These are phyloP conservation scores for Contarinia nasturtii DNA, from an alignment of 1,140 invertebrate genomes.

Conservation along the genomic window DNA sequence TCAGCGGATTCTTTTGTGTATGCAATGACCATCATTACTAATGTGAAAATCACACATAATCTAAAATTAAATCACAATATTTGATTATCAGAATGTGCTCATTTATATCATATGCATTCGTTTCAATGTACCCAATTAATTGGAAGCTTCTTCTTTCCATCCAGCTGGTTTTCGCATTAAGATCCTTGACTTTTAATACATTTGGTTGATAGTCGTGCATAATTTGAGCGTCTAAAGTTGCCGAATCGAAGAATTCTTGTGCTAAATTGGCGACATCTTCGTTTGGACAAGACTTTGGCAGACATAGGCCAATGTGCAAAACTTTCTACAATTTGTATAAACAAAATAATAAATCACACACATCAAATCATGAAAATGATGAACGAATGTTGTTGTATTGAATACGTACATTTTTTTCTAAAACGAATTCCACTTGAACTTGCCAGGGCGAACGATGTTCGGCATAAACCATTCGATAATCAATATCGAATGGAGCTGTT, in stretches of 20 bases:
- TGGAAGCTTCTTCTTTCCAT: conserved; percentile 14
- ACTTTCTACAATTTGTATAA: conserved; percentile 7
- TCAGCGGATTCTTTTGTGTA: background rate
- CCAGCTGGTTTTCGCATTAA: conserved; percentile 13
- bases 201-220: conserved; percentile 18
- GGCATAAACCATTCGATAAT: conserved; percentile 19
- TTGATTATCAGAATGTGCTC: background rate
- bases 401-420: conserved; percentile 7
- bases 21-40: conserved; percentile 13
- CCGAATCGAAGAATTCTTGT: conserved; percentile 10
- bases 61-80: too few relatives aligned
- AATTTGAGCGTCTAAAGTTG: conserved; percentile 12
- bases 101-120: background rate
- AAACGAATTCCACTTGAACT: conserved; percentile 20
- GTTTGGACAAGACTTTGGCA: conserved; percentile 15
- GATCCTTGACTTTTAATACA: conserved; percentile 18
- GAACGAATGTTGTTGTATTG: too few relatives aligned
- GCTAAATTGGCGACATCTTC: conserved; percentile 16
- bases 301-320: conserved; percentile 19
- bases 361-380: too few relatives aligned
- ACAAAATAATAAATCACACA: too few relatives aligned
- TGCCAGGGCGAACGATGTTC: conserved; percentile 21
- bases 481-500: conserved; percentile 16
- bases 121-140: conserved; percentile 10
- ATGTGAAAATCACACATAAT: conserved; percentile 10